Base-by-base conservation (phyloP, 2,888 invertebrate species). In the Tenthredo notha region DNA sequence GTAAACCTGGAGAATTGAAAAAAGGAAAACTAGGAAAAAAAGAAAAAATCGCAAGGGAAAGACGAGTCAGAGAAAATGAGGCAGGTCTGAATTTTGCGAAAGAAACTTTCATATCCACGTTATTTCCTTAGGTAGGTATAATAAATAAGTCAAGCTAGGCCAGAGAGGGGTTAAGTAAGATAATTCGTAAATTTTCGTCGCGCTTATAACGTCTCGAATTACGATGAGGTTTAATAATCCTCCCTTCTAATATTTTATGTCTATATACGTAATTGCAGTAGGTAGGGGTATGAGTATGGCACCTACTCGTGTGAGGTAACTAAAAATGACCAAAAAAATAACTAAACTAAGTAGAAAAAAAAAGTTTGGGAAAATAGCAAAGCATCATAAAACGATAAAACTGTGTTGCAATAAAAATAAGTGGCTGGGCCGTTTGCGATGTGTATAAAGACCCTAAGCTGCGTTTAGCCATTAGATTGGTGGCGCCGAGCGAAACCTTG, bases 361-460 rank as follows among this genome's bases (percentile, higher is more conserved):
- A n/a, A 58, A 43, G 25, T 50, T 15, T 25, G 54, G 37, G 25
- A 82, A 85, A 82, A 88, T 87, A 84, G 61, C 74, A 54, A 85
- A 85, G 84, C 88, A 86, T 88, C 86, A 87, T 86, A 86, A 87
- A 87, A 86, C 87, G 87, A 89, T 88, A 87, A 88, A 88, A 75
- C 47, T 84, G 75, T 84, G 74, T 25, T 54, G 86, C 87, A 85
- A 88, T 89, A 88, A 89, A 88, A 89, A 86, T 84, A 86, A 87
- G 87, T 86, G 86, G 86, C 40, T 74, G 74, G 54, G 25, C 54
- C 77, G 29, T 33, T 29, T 18, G 77, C 77, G 50, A 47, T 61
- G 78, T 80, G 78, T 80, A 80, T 80, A 61, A 61, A 77, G 72
- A 77, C 33, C 84, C 77, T 70, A 84, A 65, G 29, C 77, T 75